Percentiles rank a stretch among this genome's conserved stretches.
phyloP scores from a whole-genome alignment of 1,140 invertebrate species.

The Caenorhabditis remanei region DNA sequence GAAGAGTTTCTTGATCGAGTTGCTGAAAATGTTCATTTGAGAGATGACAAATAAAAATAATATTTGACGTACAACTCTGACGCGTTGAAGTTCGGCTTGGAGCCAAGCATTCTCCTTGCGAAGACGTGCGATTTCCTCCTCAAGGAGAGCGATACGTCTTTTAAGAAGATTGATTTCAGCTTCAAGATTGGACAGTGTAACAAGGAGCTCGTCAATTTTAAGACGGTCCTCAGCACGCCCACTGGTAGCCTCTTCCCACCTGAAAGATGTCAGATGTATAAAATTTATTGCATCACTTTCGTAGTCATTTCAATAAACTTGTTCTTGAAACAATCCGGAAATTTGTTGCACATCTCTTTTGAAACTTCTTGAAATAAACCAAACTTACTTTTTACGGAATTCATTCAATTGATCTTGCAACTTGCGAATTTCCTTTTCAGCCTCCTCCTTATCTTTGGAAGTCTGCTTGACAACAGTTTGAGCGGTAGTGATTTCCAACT shows the following conservation, averaged over 20 bases:
- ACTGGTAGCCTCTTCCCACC: conserved; percentile 68
- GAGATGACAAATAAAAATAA: neutral
- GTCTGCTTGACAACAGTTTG: conserved; percentile 72
- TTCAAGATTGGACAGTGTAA: conserved; percentile 67
- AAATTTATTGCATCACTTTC: no score
- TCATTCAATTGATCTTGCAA: conserved; percentile 68
- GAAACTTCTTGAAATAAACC: neutral
- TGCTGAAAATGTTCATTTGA: neutral
- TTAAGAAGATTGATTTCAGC: conserved; percentile 71
- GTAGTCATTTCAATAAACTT: no score
- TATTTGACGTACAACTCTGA: conserved; percentile 66
- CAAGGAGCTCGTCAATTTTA: conserved; percentile 69
- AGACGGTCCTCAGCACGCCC: conserved; percentile 68
- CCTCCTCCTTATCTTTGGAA: conserved; percentile 64
- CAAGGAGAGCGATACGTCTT: conserved; percentile 68
- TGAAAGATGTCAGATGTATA: conserved; percentile 21
- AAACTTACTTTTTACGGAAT: conserved; percentile 68
- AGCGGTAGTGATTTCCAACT: conserved; percentile 78
- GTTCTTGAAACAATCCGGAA: no score
- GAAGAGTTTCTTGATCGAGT: conserved; percentile 76
- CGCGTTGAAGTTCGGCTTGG: conserved; percentile 69
- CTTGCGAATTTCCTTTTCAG: conserved; percentile 67
- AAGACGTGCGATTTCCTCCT: conserved; percentile 69
- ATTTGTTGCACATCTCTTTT: neutral
- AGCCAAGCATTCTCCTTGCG: conserved; percentile 72